Evolutionary conservation across 2,113 vertebrate genomes (phyloP), one percentile per base, ranked within the genome.

Genomic region (Castor canadensis): DNA sequence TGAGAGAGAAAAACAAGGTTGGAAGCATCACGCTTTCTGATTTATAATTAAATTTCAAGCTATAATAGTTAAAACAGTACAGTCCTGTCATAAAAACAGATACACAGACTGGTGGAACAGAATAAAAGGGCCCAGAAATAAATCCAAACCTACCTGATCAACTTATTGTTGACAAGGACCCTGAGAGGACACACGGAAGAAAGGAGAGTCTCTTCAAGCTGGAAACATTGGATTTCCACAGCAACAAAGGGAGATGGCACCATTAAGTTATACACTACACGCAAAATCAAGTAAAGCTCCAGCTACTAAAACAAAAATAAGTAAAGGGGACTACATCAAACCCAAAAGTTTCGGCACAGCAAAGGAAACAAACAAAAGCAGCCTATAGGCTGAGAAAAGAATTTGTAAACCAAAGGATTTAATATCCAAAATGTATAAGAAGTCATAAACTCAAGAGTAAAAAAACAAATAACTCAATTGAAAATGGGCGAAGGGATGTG

Each of bases 271-370:
- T 35, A 15, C 5, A 20, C 2, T 30, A 19, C 6, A 20, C 3
- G 85, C n/a, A 35, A 94, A 76, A 54, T 38, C 30, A 91, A 66
- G n/a, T n/a, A 71, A 88, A 91, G 19, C 66, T 82, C 40, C 86
- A 26, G 40, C 10, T 43, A 71, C 13, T 40, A 49, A 58, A 64
- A n/a, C 26, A 75, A 91, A 82, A 64, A 64, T 58, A 69, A 69
- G 24, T 43, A n/a, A n/a, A n/a, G n/a, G 15, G 67, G 35, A 38
- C 4, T 30, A n/a, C 26, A 32, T 35, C 28, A 87, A 38, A 62
- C n/a, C 67, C 49, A 38, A 71, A 52, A 10, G 6, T 9, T 77
- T 81, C 32, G 83, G 62, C 58, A 16, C 24, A 79, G 60, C 15
- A 85, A 43, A 9, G 66, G 26, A 80, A 80, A 79, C 20, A n/a